Conservation (phyloP, 2,888 invertebrate genomes). For the Acleris emargana region DNA sequence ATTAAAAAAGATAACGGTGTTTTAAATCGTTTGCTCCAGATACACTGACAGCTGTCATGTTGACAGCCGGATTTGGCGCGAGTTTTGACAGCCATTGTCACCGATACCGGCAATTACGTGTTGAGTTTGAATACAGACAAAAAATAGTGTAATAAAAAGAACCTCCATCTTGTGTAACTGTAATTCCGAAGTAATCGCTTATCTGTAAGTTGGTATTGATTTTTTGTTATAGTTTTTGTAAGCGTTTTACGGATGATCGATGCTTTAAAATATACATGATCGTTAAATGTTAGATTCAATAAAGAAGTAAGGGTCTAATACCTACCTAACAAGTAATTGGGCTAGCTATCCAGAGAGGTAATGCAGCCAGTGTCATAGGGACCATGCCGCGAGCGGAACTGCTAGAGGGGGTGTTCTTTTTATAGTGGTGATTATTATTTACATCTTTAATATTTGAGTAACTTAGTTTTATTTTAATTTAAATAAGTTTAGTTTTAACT, state of each 20-base stretch:
- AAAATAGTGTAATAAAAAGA: slow-evolving; percentile 32
- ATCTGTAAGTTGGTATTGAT: slow-evolving; percentile 6
- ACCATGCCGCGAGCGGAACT: no score
- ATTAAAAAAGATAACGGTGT: slow-evolving; percentile 24
- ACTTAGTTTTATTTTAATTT: no score
- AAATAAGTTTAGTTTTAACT: no score
- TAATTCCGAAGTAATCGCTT: slow-evolving; percentile 14
- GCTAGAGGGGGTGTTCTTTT: no score
- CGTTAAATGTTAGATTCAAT: no score
- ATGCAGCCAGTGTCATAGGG: no score
- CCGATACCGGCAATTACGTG: slow-evolving; percentile 49
- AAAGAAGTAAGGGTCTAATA: no score
- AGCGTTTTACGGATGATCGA: background rate
- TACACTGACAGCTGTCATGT: slow-evolving; percentile 62
- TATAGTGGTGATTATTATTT: no score
- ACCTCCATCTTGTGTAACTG: slow-evolving; percentile 29
- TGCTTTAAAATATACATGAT: background rate
- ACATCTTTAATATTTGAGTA: no score
- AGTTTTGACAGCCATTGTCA: slow-evolving; percentile 61
- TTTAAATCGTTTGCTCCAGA: slow-evolving; percentile 36
- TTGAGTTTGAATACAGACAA: slow-evolving; percentile 31
- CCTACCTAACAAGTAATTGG: no score
- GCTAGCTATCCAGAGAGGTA: no score
- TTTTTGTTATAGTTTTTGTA: slow-evolving; percentile 3
- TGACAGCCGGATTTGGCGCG: slow-evolving; percentile 53